These are phyloP conservation scores for Operophtera brumata DNA, from an alignment of 2,888 invertebrate genomes.

Conservation along the genomic window DNA sequence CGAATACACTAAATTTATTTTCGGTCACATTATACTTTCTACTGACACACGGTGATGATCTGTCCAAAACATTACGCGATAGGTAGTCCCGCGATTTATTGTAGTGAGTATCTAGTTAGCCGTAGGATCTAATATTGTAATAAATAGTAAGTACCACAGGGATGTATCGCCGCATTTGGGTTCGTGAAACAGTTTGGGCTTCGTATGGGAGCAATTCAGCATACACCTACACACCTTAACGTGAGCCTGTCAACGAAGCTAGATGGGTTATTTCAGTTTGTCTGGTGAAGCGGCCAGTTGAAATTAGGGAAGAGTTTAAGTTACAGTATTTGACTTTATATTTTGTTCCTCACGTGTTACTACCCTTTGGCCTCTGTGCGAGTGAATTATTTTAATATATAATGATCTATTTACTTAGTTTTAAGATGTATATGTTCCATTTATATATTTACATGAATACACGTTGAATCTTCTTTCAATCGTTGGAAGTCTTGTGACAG, in stretches of 20 bases:
- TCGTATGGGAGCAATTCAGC: not conserved
- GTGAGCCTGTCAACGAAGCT: not conserved
- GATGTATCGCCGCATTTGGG: slow-evolving; percentile 28
- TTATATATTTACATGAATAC: slow-evolving; percentile 23
- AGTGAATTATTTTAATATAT: slow-evolving; percentile 43
- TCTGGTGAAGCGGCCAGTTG: not conserved
- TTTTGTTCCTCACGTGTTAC: slow-evolving; percentile 55
- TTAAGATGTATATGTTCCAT: slow-evolving; percentile 36
- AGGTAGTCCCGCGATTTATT: slow-evolving; percentile 41
- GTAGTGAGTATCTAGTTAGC: slow-evolving; percentile 43
- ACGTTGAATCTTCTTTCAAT: slow-evolving; percentile 2
- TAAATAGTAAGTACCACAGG: slow-evolving; percentile 42
- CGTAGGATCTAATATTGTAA: slow-evolving; percentile 45
- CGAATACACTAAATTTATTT: slow-evolving; percentile 44
- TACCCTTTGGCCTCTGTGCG: slow-evolving; percentile 37
- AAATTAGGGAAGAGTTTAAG: slow-evolving; percentile 15
- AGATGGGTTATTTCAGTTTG: not conserved
- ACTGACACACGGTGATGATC: slow-evolving; percentile 62
- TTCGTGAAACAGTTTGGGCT: slow-evolving; percentile 26
- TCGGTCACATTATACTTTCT: slow-evolving; percentile 46
- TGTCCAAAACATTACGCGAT: slow-evolving; percentile 63
- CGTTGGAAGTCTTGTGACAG: slow-evolving; percentile 19
- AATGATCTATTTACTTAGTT: slow-evolving; percentile 31
- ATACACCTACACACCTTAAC: not conserved
- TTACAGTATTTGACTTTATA: slow-evolving; percentile 66